These are phyloP conservation scores for Murina feae DNA, from an alignment of 2,113 vertebrate genomes.

Conservation along the genomic window DNA sequence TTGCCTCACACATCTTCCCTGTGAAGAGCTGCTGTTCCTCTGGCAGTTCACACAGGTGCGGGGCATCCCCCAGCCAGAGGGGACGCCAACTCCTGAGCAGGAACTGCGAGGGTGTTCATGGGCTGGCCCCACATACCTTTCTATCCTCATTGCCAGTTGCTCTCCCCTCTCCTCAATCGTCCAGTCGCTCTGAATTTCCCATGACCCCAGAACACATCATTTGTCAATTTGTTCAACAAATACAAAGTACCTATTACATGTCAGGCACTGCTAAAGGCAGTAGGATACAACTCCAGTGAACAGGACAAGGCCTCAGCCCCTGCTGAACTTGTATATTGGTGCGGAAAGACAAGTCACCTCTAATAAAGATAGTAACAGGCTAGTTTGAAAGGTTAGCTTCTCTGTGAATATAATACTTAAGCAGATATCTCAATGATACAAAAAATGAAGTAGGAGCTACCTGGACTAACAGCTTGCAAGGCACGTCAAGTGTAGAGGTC, in stretches of 20 bases:
- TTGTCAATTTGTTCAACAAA: background rate
- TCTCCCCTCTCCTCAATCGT: background rate
- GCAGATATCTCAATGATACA: background rate
- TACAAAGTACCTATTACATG: background rate
- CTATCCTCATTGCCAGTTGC: background rate
- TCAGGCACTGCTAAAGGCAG: background rate
- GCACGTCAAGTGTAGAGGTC: background rate
- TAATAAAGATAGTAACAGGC: background rate
- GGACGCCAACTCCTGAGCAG: background rate
- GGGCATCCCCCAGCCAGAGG: background rate
- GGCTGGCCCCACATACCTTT: background rate
- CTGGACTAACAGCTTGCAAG: background rate
- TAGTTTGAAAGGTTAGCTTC: background rate
- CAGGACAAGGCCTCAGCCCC: background rate
- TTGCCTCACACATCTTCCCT: background rate
- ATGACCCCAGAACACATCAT: background rate
- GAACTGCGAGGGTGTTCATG: background rate
- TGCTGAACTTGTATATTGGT: background rate
- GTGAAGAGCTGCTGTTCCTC: background rate
- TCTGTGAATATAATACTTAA: background rate
- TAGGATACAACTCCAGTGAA: background rate
- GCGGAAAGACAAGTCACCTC: background rate
- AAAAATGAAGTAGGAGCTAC: background rate
- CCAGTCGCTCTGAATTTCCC: slow-evolving; percentile 5
- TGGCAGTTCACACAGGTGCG: background rate